Conservation (phyloP, 2,113 vertebrate genomes). For the Columba janthina region DNA sequence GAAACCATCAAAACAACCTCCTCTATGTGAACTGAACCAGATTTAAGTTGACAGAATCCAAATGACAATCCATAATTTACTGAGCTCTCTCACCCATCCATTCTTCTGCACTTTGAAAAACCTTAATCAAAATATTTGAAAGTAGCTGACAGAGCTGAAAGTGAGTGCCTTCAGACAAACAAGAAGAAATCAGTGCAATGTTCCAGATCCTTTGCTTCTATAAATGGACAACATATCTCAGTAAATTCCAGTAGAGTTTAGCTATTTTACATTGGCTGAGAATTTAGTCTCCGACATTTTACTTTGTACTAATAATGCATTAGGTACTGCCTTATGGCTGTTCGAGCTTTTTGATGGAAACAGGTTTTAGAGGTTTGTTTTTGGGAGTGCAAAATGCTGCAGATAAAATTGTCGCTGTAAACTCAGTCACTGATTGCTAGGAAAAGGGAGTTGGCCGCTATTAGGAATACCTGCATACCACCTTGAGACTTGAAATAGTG, state of each 20-base stretch:
- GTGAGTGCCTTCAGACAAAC: slow-evolving; percentile 12
- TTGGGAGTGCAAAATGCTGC: background rate
- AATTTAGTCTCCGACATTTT: background rate
- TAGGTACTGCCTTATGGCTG: background rate
- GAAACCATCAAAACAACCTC: slow-evolving; percentile 31
- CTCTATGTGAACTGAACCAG: slow-evolving; percentile 21
- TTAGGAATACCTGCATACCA: background rate
- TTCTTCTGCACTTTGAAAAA: slow-evolving; percentile 12
- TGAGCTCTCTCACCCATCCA: background rate
- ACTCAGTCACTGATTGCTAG: background rate
- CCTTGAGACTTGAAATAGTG: background rate
- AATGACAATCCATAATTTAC: slow-evolving; percentile 4
- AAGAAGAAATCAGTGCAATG: background rate
- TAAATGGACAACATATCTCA: background rate
- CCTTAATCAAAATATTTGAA: slow-evolving; percentile 54
- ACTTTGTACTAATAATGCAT: background rate
- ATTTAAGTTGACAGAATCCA: slow-evolving; percentile 33
- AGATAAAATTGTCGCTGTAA: background rate
- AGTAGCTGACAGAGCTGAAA: slow-evolving; percentile 11
- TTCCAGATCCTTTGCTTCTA: slow-evolving; percentile 20
- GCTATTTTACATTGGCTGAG: background rate
- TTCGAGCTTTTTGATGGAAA: background rate
- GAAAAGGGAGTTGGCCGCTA: background rate
- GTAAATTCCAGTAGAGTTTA: background rate
- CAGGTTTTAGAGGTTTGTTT: background rate